A percentile compares a stretch with the other conserved stretches of the same genome.
Conservation (phyloP, 1,140 invertebrate genomes). For the Hirudo medicinalis region DNA sequence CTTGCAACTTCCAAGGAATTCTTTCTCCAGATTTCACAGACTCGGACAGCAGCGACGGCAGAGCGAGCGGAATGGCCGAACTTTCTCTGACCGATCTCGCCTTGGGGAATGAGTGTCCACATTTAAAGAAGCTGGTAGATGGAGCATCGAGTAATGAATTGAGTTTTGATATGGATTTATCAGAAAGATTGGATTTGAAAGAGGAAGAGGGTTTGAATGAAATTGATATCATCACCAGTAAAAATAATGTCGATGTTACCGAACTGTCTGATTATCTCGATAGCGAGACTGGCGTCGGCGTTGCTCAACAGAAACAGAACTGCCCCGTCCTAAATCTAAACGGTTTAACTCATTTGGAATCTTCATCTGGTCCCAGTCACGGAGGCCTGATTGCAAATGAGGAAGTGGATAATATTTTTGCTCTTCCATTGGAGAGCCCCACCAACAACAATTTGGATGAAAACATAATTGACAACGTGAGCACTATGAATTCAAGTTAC, state of each 20-base stretch:
- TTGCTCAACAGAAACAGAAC: no score
- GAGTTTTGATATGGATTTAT: neutral
- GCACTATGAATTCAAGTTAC: no score
- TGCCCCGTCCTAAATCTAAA: no score
- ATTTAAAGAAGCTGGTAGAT: conserved; percentile 2
- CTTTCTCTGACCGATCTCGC: neutral
- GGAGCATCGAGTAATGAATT: no score
- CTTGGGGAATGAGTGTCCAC: neutral
- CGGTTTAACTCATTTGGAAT: no score
- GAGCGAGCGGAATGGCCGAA: neutral
- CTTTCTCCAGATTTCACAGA: neutral
- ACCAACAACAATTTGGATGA: no score
- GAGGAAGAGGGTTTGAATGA: neutral
- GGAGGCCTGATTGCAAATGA: no score
- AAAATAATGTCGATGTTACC: neutral
- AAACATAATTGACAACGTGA: no score
- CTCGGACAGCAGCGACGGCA: neutral
- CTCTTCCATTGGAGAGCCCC: no score
- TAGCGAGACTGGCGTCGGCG: neutral
- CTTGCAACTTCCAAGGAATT: neutral
- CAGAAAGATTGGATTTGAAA: neutral
- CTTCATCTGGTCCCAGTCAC: no score
- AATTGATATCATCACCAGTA: neutral
- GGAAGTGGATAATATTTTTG: no score
- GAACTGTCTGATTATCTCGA: neutral